phyloP scores from a whole-genome alignment of 2,888 invertebrate species.

The Tipula unca region DNA sequence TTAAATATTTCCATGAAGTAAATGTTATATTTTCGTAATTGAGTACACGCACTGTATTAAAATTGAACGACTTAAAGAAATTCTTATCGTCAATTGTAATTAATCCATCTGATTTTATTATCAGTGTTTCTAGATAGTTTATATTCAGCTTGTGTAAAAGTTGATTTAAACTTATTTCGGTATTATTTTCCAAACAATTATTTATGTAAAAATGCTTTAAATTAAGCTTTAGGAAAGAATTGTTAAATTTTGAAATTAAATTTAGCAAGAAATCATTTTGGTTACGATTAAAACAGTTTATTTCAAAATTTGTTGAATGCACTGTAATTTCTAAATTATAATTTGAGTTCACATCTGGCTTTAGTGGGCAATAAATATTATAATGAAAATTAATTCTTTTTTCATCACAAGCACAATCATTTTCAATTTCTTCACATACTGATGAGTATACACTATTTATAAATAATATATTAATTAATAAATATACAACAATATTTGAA shows the following conservation, averaged over 20 bases:
- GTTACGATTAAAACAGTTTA: not conserved
- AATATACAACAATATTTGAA: not conserved
- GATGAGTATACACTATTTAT: not conserved
- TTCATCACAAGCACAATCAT: not conserved
- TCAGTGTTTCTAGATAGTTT: not conserved
- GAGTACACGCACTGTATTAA: not conserved
- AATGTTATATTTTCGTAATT: not conserved
- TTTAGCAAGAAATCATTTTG: not conserved
- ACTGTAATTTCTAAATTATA: not conserved
- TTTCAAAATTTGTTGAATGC: not conserved
- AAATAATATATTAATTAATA: not conserved
- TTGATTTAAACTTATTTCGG: not conserved
- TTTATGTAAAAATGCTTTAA: not conserved
- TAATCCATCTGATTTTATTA: not conserved
- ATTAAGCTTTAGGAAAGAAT: not conserved
- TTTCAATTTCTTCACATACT: not conserved
- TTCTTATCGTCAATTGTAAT: not conserved
- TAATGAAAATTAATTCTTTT: not conserved
- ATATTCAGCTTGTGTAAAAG: not conserved
- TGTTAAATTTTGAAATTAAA: not conserved
- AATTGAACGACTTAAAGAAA: not conserved
- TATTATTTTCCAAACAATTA: not conserved
- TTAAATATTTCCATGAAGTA: not conserved
- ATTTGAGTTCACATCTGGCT: not conserved
- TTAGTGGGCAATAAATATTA: not conserved